Percentiles rank a stretch among this genome's conserved stretches.
Evolutionary conservation across 2,113 vertebrate species (phyloP).

Genomic region (Poecilia latipinna): DNA sequence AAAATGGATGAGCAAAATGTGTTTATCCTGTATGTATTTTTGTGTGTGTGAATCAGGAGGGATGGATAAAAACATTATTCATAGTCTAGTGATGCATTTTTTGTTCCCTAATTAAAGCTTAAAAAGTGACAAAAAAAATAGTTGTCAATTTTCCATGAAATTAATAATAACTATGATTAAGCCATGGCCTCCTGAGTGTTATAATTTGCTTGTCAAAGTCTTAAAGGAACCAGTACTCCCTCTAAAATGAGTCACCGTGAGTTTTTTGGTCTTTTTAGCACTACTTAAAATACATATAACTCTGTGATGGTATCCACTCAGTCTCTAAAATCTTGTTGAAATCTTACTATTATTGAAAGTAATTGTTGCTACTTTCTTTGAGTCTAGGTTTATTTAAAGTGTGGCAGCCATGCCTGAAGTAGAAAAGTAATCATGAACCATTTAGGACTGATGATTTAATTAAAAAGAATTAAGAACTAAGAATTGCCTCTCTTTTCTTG

Average conservation of each 20-base stretch:
- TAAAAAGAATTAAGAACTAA: too few relatives aligned
- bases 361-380: background rate
- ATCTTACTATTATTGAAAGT: background rate
- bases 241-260: background rate
- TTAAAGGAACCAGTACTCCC: background rate
- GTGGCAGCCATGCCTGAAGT: background rate
- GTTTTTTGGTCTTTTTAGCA: background rate
- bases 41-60: too few relatives aligned
- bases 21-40: background rate
- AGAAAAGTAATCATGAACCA: too few relatives aligned
- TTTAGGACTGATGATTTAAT: too few relatives aligned
- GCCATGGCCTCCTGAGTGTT: background rate
- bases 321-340: background rate
- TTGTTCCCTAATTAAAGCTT: background rate
- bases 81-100: background rate
- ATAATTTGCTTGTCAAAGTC: background rate
- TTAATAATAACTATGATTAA: background rate
- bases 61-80: background rate
- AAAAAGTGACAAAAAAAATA: background rate
- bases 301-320: background rate
- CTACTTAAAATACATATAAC: too few relatives aligned
- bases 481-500: too few relatives aligned
- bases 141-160: background rate
- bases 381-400: background rate
- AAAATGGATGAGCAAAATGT: conserved; percentile 8